phyloP scores from a whole-genome alignment of 2,797 vertebrate species.

The Cottoperca gobio region DNA sequence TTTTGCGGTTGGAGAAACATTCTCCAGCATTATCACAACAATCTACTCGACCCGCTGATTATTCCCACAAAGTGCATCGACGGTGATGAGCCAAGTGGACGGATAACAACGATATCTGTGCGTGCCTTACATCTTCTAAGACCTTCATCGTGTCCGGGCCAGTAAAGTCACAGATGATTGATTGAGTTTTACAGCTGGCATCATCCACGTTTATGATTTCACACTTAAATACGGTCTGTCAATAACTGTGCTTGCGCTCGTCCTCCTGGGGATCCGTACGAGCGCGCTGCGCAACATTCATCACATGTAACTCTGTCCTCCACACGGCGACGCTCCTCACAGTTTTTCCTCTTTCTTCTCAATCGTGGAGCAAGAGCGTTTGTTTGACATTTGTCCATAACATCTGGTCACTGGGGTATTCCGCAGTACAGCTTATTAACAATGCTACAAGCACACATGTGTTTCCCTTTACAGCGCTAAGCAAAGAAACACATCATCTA shows the following conservation, averaged over 20 bases:
- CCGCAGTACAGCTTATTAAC: conserved; percentile 84
- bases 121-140: conserved; percentile 21
- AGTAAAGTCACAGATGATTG: conserved; percentile 23
- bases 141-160: conserved; percentile 4
- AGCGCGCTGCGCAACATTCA: conserved; percentile 64
- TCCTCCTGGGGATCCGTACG: conserved; percentile 51
- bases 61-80: conserved; percentile 33
- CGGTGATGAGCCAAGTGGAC: conserved; percentile 25
- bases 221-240: conserved; percentile 41
- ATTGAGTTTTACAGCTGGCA: conserved; percentile 36
- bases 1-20: conserved; percentile 40
- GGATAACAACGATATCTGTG: conserved; percentile 28
- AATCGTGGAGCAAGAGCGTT: conserved; percentile 79
- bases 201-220: conserved; percentile 48
- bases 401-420: conserved; percentile 86
- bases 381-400: conserved; percentile 89
- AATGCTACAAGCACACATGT: conserved; percentile 86
- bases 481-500: conserved; percentile 85
- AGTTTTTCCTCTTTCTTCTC: conserved; percentile 54
- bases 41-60: conserved; percentile 35
- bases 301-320: conserved; percentile 73
- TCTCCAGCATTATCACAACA: conserved; percentile 37
- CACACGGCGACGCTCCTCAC: conserved; percentile 63
- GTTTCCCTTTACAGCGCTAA: conserved; percentile 84
- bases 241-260: conserved; percentile 32